Evolutionary conservation across 2,113 vertebrate species (phyloP), one percentile per base, ranked within the genome.

Genomic region (Zonotrichia leucophrys): DNA sequence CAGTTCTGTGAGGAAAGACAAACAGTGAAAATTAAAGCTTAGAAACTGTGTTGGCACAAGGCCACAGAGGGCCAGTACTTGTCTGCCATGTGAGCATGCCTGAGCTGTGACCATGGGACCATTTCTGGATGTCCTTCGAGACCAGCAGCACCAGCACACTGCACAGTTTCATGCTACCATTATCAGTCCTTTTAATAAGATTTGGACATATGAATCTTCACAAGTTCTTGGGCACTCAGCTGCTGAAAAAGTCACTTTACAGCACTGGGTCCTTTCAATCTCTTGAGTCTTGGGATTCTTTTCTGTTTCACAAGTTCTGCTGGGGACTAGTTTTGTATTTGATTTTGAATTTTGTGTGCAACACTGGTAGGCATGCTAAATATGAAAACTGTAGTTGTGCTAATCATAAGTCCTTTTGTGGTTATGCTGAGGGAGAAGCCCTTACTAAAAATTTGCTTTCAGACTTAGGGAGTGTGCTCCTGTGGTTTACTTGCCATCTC

Each of bases 1-100:
- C 96, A 96, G 95, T 96, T 92, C 95, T 97, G 90, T 95, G 95
- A 95, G 92, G 85, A 88, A 81, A 78, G 77, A 83, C 74, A 73
- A 78, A 75, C 3, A 9, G 15, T 87, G 82, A 74, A 86, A 95
- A 93, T 88, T 81, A 15, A 83, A 83, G 53, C 41, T 44, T 46
- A 58, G 53, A 74, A 89, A 77, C 63, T 39, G 28, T 15, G 1
- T 50, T 89, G 62, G 49, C 64, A 53, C 63, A 28, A 53, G 53
- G 56, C 39, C 46, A 10, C 44, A 42, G 56, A 93, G 59, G 24
- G 68, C 69, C 62, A 16, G 27, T 70, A 64, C 25, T 27, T 41
- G 22, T 16, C 44, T 56, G 44, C 2, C 11, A 60, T 67, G 64
- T 2, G 9, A 75, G 35, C 53, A 46, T 12, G 21, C 21, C 70